Evolutionary conservation across 2,113 vertebrate species (phyloP).

Genomic region (Archilochus colubris): DNA sequence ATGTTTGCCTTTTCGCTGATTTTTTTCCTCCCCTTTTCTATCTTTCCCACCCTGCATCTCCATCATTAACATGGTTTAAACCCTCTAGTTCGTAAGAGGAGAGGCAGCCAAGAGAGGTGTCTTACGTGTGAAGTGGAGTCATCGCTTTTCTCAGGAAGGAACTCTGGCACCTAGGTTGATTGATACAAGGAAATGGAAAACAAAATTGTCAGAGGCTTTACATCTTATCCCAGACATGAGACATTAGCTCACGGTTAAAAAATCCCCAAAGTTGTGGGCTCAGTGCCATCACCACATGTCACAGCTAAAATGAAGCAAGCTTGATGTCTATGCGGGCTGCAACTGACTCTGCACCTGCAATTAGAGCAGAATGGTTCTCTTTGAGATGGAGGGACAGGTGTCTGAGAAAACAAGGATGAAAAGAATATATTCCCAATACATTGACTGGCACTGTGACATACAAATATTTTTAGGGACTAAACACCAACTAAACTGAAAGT

Average conservation of each 20-base stretch:
- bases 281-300: rapidly evolving
- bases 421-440: background rate
- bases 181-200: background rate
- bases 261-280: background rate
- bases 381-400: background rate
- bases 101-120: background rate
- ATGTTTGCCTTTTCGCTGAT: background rate
- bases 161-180: slow-evolving; percentile 29
- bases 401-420: background rate
- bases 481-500: background rate
- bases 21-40: background rate
- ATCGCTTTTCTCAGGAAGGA: background rate
- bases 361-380: background rate
- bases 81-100: background rate
- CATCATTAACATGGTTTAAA: background rate
- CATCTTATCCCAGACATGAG: background rate
- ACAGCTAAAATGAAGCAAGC: background rate
- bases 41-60: background rate
- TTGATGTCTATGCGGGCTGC: background rate
- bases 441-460: background rate
- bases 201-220: background rate
- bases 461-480: background rate
- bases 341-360: background rate
- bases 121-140: background rate
- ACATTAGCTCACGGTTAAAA: background rate